phyloP scores from a whole-genome alignment of 2,113 vertebrate genomes.

The Prochilodus magdalenae region DNA sequence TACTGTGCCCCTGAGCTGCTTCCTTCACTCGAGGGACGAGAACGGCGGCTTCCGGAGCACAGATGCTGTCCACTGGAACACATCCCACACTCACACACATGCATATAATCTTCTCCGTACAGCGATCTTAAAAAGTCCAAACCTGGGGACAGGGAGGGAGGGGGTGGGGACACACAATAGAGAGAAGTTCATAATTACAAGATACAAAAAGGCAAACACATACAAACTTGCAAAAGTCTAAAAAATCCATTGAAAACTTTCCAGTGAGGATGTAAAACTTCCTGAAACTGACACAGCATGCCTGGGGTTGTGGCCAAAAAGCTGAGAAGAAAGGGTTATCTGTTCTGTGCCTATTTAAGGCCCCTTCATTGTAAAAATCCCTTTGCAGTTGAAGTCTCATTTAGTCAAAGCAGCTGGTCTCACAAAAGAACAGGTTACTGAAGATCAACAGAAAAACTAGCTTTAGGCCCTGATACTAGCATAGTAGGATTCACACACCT shows the following conservation, averaged over 20 bases:
- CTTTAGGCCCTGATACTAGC: too few relatives aligned
- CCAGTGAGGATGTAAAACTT: constrained; percentile 5
- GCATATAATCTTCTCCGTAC: background rate
- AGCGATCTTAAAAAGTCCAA: background rate
- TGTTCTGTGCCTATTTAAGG: background rate
- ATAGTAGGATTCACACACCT: too few relatives aligned
- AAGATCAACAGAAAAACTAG: too few relatives aligned
- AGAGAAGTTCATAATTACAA: background rate
- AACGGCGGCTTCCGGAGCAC: constrained; percentile 56
- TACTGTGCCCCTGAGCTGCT: constrained; percentile 85
- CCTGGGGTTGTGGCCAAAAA: constrained; percentile 10
- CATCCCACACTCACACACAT: constrained; percentile 59
- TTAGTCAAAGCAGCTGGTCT: too few relatives aligned
- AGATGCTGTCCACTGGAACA: constrained; percentile 69
- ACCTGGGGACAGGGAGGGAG: constrained; percentile 2
- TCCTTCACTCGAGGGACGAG: constrained; percentile 56
- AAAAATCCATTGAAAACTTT: background rate
- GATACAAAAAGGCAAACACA: constrained; percentile 8
- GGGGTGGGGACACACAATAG: background rate
- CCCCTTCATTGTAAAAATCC: background rate
- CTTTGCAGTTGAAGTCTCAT: too few relatives aligned
- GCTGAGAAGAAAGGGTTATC: background rate
- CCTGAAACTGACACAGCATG: constrained; percentile 23
- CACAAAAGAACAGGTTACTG: too few relatives aligned
- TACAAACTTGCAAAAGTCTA: background rate